phyloP scores from a whole-genome alignment of 2,888 invertebrate genomes.

The Choristoneura rosaceana region DNA sequence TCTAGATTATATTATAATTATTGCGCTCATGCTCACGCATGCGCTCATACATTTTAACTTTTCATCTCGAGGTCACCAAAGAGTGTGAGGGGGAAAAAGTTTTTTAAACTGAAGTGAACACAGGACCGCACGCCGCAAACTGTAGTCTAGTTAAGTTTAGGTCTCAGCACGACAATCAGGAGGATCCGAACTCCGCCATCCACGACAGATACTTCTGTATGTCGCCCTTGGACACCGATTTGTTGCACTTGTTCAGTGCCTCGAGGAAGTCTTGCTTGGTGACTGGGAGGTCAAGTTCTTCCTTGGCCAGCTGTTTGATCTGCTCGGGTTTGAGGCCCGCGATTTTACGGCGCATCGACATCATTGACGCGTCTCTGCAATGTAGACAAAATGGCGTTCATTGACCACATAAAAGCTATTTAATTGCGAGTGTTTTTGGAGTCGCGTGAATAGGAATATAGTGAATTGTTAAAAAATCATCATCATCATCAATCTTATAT shows the following conservation, averaged over 20 bases:
- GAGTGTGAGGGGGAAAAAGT: not conserved
- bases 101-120: not conserved
- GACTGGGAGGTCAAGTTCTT: constrained; percentile 97
- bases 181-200: constrained; percentile 99
- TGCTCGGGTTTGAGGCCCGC: constrained; percentile 97
- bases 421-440: too few relatives aligned
- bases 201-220: constrained; percentile 98
- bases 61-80: not conserved
- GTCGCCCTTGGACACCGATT: constrained; percentile 97
- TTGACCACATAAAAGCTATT: too few relatives aligned
- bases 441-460: too few relatives aligned
- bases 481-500: too few relatives aligned
- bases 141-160: constrained; percentile 24
- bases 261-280: constrained; percentile 96
- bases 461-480: too few relatives aligned
- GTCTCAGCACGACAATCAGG: constrained; percentile 84
- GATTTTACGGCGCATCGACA: constrained; percentile 98
- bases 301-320: constrained; percentile 96
- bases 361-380: constrained; percentile 98
- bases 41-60: too few relatives aligned
- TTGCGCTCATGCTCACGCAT: too few relatives aligned
- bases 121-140: not conserved
- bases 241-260: constrained; percentile 97
- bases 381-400: constrained; percentile 17
- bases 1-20: not conserved